phyloP scores from a whole-genome alignment of 2,113 vertebrate species.

The Nerophis lumbriciformis region DNA sequence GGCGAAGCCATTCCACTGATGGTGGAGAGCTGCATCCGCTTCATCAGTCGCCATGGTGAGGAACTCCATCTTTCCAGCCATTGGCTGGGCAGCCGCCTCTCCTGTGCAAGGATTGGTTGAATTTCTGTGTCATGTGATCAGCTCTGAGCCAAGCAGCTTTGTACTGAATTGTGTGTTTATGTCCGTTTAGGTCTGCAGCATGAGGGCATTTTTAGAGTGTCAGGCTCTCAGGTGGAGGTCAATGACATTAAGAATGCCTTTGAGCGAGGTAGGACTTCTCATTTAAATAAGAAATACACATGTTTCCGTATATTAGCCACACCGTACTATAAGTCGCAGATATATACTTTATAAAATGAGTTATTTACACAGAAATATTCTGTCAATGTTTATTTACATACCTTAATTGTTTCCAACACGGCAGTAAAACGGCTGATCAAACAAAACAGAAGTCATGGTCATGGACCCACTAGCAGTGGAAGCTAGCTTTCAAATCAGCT shows the following conservation, averaged over 20 bases:
- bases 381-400: too few species aligned
- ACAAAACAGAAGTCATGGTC: too few species aligned
- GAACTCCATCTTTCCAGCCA: conserved; percentile 24
- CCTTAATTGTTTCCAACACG: too few species aligned
- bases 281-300: not conserved
- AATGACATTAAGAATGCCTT: conserved; percentile 99
- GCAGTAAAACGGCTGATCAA: too few species aligned
- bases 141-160: not conserved
- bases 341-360: too few species aligned
- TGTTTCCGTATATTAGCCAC: too few species aligned
- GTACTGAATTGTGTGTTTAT: conserved; percentile 6
- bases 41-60: conserved; percentile 96
- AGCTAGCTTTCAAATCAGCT: too few species aligned
- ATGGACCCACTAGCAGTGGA: too few species aligned
- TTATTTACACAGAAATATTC: too few species aligned
- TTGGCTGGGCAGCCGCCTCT: conserved; percentile 28
- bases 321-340: too few species aligned
- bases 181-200: conserved; percentile 82
- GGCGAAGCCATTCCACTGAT: conserved; percentile 90
- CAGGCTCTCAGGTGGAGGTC: conserved; percentile 96
- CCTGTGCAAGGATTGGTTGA: conserved; percentile 27
- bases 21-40: conserved; percentile 95
- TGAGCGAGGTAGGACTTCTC: conserved; percentile 81
- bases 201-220: conserved; percentile 95
- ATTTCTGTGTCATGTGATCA: conserved; percentile 11